Percentiles rank a stretch among this genome's conserved stretches.
Evolutionary conservation across 2,888 invertebrate species (phyloP).

Genomic region (Diarsia dahlii): DNA sequence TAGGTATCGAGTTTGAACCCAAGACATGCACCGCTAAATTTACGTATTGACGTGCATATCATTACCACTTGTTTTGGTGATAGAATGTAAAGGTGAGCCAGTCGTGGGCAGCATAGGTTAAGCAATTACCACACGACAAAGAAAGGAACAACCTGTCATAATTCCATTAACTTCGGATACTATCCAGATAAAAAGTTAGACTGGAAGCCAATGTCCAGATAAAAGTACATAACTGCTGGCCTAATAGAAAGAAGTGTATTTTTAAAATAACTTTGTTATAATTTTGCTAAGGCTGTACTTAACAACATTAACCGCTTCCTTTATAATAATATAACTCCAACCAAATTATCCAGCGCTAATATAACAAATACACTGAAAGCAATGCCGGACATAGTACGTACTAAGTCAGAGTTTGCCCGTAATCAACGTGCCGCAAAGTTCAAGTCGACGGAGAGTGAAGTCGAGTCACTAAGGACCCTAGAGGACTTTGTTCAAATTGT

Average conservation of each 20-base stretch:
- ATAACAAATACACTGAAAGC: background rate
- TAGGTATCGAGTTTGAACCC: too few species aligned
- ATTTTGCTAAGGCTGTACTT: background rate
- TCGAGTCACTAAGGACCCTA: slow-evolving; percentile 19
- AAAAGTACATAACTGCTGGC: too few species aligned
- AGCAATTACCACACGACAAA: too few species aligned
- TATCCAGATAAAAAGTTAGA: too few species aligned
- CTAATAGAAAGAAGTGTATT: background rate
- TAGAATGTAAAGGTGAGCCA: too few species aligned
- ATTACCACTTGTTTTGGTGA: too few species aligned
- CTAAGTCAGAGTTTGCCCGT: slow-evolving; percentile 1
- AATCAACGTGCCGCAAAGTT: slow-evolving; percentile 33
- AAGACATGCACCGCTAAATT: too few species aligned
- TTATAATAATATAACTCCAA: background rate
- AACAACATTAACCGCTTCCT: background rate
- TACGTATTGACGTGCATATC: too few species aligned
- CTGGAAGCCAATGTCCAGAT: too few species aligned
- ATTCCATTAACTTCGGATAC: too few species aligned
- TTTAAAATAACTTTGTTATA: background rate
- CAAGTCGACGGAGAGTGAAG: slow-evolving; percentile 9
- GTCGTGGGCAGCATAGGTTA: too few species aligned
- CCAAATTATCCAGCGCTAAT: background rate
- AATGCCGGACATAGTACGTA: background rate
- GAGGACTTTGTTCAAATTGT: slow-evolving; percentile 26
- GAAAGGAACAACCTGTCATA: too few species aligned